Evolutionary conservation across 92 coral and sea anemone genomes (phyloP).

Genomic region (Desmophyllum pertusum): DNA sequence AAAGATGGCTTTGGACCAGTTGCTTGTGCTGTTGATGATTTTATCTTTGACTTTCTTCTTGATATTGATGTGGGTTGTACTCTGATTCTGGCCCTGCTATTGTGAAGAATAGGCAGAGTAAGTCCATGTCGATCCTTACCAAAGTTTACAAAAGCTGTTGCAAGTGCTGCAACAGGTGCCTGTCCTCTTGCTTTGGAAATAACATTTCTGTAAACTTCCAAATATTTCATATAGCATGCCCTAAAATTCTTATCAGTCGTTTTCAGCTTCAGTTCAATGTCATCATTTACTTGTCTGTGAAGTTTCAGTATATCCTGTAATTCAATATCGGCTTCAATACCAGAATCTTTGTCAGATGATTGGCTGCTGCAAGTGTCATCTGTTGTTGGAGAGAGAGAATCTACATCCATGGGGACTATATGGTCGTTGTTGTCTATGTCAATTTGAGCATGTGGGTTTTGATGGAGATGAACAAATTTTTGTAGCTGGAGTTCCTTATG

Average conservation of each 20-base stretch:
- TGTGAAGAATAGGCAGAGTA: constrained; percentile 43
- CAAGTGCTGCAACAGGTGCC: constrained; percentile 44
- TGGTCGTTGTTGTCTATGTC: constrained; percentile 10
- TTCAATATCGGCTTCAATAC: constrained; percentile 17
- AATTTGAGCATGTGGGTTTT: background rate
- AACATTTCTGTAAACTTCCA: constrained; percentile 29
- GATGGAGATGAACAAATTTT: constrained; percentile 17
- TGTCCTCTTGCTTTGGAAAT: constrained; percentile 36
- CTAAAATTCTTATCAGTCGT: constrained; percentile 43
- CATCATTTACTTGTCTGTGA: constrained; percentile 39
- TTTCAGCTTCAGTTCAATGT: constrained; percentile 42
- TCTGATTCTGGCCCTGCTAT: constrained; percentile 25
- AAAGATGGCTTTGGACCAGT: constrained; percentile 36
- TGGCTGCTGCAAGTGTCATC: constrained; percentile 1
- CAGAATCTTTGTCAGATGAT: constrained; percentile 27
- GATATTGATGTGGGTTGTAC: constrained; percentile 59
- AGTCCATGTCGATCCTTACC: constrained; percentile 36
- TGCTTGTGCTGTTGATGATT: constrained; percentile 39
- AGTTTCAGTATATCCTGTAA: constrained; percentile 37
- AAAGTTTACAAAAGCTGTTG: constrained; percentile 48
- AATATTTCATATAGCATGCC: constrained; percentile 36
- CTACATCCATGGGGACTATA: constrained; percentile 6
- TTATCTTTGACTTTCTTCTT: constrained; percentile 37
- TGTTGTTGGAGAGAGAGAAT: background rate
- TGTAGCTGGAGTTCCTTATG: constrained; percentile 12